Evolutionary conservation across 2,888 invertebrate genomes (phyloP), one percentile per base, ranked within the genome.

Genomic region (Macrophya annulata): DNA sequence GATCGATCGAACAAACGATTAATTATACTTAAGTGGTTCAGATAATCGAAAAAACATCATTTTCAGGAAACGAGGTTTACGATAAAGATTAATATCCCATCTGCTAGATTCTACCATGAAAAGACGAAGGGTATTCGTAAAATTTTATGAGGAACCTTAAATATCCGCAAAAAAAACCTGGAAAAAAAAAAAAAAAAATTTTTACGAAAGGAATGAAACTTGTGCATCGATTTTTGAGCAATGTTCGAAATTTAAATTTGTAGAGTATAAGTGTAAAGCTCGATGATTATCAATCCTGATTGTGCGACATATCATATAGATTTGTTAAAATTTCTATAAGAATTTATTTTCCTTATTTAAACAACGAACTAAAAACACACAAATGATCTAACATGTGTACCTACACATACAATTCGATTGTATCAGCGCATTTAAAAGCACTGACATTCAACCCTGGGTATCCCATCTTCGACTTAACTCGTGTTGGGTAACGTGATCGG

Each of bases 401-500:
- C n/a, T n/a, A n/a, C 9, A 51, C 8, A n/a, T 37, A 17, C 31
- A 31, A 77, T 17, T 31, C 25, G 21, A 51, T 48, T 37, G 6
- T 77, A 77, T 77, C 48, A 17, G 77, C 25, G 37, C 15, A 15
- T 77, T 77, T 51, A 55, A 77, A 77, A 37, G n/a, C 77, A 15
- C 51, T 51, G 77, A 77, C 48, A 77, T 77, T 55, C 77, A 77
- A 77, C 77, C 77, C 77, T 77, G 25, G 25, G 43, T 37, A 55
- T 25, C 21, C 31, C 51, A 37, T 51, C 68, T 4, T 2, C 10
- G 45, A 17, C 45, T 45, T 4, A 45, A 17, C 45, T 45, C 9
- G 74, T 74, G 77, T 77, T 51, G 81, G 40, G 81, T 81, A 81
- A 81, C 81, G 62, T 81, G 81, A 81, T 81, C 68, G 84, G n/a